Evolutionary conservation across 2,888 invertebrate genomes (phyloP).

Genomic region (Aleiodes testaceus): DNA sequence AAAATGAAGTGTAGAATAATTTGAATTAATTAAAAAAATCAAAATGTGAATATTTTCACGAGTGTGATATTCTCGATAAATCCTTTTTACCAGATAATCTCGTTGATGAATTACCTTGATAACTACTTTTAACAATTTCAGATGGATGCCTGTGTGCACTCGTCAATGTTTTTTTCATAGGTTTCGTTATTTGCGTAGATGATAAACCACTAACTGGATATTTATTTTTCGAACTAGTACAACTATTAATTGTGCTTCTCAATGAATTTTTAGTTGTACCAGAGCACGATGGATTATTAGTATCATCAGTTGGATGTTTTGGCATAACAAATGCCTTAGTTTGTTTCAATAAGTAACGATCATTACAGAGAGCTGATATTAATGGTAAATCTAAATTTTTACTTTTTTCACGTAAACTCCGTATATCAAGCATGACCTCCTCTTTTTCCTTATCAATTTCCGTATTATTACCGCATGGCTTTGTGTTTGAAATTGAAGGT

Average conservation of each 20-base stretch:
- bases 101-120: slow-evolving; percentile 61
- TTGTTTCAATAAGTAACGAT: slow-evolving; percentile 90
- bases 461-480: slow-evolving; percentile 48
- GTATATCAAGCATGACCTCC: slow-evolving; percentile 80
- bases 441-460: slow-evolving; percentile 56
- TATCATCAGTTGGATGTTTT: slow-evolving; percentile 75
- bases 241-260: slow-evolving; percentile 68
- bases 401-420: slow-evolving; percentile 89
- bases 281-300: slow-evolving; percentile 1
- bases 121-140: slow-evolving; percentile 75
- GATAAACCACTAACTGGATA: slow-evolving; percentile 81
- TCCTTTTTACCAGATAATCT: slow-evolving; percentile 64
- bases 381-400: slow-evolving; percentile 92
- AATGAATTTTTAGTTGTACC: slow-evolving; percentile 41
- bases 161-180: slow-evolving; percentile 76
- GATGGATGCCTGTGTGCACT: slow-evolving; percentile 83
- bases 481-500: slow-evolving; percentile 58
- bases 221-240: slow-evolving; percentile 75
- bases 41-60: slow-evolving; percentile 54
- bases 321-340: slow-evolving; percentile 90
- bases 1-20: background rate
- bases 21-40: slow-evolving; percentile 7
- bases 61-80: slow-evolving; percentile 66
- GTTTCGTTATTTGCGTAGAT: slow-evolving; percentile 76
- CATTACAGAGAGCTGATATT: slow-evolving; percentile 94